Conservation (phyloP, 2,888 invertebrate species). For the Therioaphis trifolii region DNA sequence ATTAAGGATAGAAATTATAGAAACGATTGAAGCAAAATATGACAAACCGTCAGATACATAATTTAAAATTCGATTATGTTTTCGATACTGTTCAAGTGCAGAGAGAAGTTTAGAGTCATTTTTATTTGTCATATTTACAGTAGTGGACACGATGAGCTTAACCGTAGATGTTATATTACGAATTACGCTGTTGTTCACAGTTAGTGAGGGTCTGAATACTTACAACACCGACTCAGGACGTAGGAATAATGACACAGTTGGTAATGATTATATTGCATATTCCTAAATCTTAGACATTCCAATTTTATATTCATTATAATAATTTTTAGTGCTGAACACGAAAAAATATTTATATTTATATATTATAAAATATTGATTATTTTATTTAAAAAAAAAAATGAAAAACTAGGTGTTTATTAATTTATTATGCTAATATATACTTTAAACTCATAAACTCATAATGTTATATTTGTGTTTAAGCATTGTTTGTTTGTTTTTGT, state of each 20-base stretch:
- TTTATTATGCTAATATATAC: no score
- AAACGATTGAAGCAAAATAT: constrained; percentile 25
- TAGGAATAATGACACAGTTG: constrained; percentile 48
- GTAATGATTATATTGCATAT: constrained; percentile 23
- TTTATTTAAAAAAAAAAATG: no score
- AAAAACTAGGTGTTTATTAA: no score
- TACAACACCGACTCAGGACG: constrained; percentile 33
- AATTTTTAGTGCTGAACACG: no score
- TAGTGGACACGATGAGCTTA: not conserved
- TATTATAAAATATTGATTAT: no score
- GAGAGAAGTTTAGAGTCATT: not conserved
- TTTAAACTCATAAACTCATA: no score
- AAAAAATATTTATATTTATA: no score
- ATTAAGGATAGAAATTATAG: constrained; percentile 10
- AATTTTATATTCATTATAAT: no score
- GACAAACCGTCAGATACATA: constrained; percentile 21
- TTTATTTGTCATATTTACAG: not conserved
- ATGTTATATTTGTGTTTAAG: no score
- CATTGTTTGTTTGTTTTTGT: no score
- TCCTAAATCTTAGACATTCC: no score
- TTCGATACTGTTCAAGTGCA: not conserved
- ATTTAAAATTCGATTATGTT: constrained; percentile 57
- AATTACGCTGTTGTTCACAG: not conserved
- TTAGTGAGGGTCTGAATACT: constrained; percentile 18
- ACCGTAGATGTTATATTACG: not conserved